A percentile compares a stretch with the other conserved stretches of the same genome.
Evolutionary conservation across 2,888 invertebrate species (phyloP).

Genomic region (Polymixis flavicincta): DNA sequence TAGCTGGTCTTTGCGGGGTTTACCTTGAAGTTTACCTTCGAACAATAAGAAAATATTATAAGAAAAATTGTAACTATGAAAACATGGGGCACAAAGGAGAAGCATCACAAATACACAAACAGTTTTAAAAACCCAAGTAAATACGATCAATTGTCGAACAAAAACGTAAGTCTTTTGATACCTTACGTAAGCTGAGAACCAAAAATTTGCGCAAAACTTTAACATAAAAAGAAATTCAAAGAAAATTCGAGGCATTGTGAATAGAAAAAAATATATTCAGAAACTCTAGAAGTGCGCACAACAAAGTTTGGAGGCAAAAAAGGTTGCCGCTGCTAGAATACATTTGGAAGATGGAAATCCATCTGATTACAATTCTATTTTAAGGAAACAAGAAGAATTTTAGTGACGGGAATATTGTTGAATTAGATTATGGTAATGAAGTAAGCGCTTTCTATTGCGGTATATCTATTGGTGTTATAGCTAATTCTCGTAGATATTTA

Average conservation of each 20-base stretch:
- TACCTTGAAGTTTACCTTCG: conserved; percentile 60
- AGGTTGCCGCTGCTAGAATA: conserved; percentile 42
- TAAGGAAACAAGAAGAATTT: conserved; percentile 24
- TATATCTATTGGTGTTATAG: neutral
- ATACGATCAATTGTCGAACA: conserved; percentile 29
- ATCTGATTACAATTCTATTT: conserved; percentile 52
- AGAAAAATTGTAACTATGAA: conserved; percentile 37
- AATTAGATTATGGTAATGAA: conserved; percentile 27
- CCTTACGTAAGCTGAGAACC: conserved; percentile 32
- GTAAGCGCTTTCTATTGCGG: neutral
- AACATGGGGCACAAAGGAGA: conserved; percentile 43
- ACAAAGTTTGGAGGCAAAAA: conserved; percentile 49
- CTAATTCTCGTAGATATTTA: neutral
- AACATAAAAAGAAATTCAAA: conserved; percentile 42
- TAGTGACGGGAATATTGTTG: conserved; percentile 27
- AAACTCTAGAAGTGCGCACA: conserved; percentile 50
- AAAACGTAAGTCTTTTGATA: conserved; percentile 21
- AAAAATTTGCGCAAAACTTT: conserved; percentile 29
- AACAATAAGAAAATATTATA: conserved; percentile 55
- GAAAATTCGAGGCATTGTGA: conserved; percentile 53
- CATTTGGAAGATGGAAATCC: conserved; percentile 61
- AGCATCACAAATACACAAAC: conserved; percentile 52
- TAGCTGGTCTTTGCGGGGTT: conserved; percentile 53
- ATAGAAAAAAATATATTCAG: conserved; percentile 46
- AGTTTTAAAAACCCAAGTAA: conserved; percentile 3